phyloP scores from a whole-genome alignment of 2,113 vertebrate species.

The Xenus cinereus region DNA sequence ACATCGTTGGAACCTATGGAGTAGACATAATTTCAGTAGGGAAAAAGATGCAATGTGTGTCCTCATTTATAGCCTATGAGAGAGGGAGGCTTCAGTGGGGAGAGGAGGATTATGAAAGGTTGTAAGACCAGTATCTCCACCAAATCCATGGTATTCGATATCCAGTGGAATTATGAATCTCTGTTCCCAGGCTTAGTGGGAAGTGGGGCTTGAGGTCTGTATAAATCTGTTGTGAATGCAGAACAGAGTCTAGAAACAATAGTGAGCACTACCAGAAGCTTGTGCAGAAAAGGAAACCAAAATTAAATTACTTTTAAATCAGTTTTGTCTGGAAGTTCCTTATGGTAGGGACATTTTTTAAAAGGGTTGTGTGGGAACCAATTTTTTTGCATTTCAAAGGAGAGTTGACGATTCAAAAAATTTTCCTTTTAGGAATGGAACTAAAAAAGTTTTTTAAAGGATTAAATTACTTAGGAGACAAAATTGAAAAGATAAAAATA shows the following conservation, averaged over 20 bases:
- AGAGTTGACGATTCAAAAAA: neutral
- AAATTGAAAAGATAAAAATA: neutral
- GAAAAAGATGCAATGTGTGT: neutral
- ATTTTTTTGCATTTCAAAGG: constrained; percentile 4
- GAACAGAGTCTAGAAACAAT: neutral
- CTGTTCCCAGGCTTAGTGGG: neutral
- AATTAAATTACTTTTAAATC: neutral
- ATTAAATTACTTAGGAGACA: neutral
- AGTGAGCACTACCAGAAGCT: neutral
- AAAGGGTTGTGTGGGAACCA: neutral
- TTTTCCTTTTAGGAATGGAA: neutral
- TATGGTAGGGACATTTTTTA: neutral
- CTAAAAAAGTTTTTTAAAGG: neutral
- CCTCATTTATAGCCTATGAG: neutral
- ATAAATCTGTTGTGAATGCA: neutral
- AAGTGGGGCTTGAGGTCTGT: neutral
- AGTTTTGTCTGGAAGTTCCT: neutral
- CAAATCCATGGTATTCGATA: neutral
- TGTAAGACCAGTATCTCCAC: neutral
- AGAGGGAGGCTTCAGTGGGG: neutral
- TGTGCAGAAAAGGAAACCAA: neutral
- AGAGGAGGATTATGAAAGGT: neutral
- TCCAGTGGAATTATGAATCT: neutral
- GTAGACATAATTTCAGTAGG: neutral
- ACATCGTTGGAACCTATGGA: neutral